These are phyloP conservation scores for Patagioenas fasciata DNA, from an alignment of 2,113 vertebrate genomes.

Conservation along the genomic window DNA sequence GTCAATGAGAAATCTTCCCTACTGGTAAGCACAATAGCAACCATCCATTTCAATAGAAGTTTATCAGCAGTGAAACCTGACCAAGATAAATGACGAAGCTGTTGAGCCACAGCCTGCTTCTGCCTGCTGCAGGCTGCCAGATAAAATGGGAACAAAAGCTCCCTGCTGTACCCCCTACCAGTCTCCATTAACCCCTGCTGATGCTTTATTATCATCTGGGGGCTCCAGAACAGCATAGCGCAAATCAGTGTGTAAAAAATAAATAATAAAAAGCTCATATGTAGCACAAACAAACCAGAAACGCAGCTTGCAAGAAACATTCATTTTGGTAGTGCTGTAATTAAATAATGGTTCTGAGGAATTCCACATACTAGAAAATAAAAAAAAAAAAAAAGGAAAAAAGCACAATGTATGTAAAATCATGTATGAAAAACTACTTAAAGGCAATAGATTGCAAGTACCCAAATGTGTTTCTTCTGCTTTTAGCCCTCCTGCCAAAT, in stretches of 20 bases:
- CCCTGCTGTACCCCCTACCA: slow-evolving; percentile 59
- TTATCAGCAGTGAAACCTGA: slow-evolving; percentile 73
- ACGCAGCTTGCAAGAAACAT: neutral
- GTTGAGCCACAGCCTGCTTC: slow-evolving; percentile 68
- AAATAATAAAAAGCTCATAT: slow-evolving; percentile 27
- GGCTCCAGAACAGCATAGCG: slow-evolving; percentile 41
- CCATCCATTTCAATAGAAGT: slow-evolving; percentile 70
- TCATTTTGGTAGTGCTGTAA: neutral
- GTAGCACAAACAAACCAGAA: slow-evolving; percentile 26
- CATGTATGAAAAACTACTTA: neutral
- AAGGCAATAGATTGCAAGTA: neutral
- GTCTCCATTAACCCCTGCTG: slow-evolving; percentile 71
- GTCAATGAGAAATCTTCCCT: slow-evolving; percentile 52
- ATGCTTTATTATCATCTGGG: slow-evolving; percentile 68
- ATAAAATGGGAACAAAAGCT: slow-evolving; percentile 74
- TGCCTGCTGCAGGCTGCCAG: slow-evolving; percentile 72
- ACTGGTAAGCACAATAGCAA: slow-evolving; percentile 69
- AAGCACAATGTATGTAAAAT: neutral
- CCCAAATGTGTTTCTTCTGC: neutral
- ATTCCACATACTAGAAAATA: neutral
- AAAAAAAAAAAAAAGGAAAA: neutral
- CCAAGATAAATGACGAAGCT: slow-evolving; percentile 70
- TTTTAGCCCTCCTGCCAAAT: neutral
- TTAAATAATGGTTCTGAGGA: neutral
- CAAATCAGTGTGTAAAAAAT: slow-evolving; percentile 43